Evolutionary conservation across 2,888 invertebrate genomes (phyloP).

Genomic region (Coenonympha glycerion): DNA sequence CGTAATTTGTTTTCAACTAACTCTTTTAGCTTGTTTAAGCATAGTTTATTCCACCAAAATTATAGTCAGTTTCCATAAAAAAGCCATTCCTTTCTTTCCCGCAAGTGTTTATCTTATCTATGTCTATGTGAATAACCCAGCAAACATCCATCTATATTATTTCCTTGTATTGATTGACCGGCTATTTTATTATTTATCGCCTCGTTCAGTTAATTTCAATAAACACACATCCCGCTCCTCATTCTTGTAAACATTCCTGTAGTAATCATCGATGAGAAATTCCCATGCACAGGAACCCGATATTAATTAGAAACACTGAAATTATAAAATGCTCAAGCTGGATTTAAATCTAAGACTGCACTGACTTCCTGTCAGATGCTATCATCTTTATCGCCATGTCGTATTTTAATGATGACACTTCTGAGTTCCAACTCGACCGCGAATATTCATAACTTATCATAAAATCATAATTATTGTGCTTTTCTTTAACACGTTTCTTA

Average conservation of each 20-base stretch:
- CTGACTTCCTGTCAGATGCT: slow-evolving; percentile 12
- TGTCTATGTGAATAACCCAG: background rate
- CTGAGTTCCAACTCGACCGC: too few relatives aligned
- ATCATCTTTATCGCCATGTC: slow-evolving; percentile 5
- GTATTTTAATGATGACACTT: slow-evolving; percentile 7
- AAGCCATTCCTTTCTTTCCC: background rate
- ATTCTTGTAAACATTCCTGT: slow-evolving; percentile 1
- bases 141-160: background rate
- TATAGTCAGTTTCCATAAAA: too few relatives aligned
- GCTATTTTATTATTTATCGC: background rate
- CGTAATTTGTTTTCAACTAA: background rate
- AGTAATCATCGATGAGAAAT: slow-evolving; percentile 13
- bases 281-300: slow-evolving; percentile 13
- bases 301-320: slow-evolving; percentile 16
- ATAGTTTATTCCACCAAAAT: too few relatives aligned
- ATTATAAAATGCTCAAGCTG: slow-evolving; percentile 6
- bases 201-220: background rate
- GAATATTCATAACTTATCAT: slow-evolving; percentile 8
- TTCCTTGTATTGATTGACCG: background rate
- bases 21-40: too few relatives aligned
- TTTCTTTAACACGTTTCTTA: background rate
- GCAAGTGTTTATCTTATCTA: too few relatives aligned
- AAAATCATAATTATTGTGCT: background rate
- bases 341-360: slow-evolving; percentile 6
- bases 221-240: background rate